Conservation (phyloP, 2,888 invertebrate species). For the Tenodera sinensis region DNA sequence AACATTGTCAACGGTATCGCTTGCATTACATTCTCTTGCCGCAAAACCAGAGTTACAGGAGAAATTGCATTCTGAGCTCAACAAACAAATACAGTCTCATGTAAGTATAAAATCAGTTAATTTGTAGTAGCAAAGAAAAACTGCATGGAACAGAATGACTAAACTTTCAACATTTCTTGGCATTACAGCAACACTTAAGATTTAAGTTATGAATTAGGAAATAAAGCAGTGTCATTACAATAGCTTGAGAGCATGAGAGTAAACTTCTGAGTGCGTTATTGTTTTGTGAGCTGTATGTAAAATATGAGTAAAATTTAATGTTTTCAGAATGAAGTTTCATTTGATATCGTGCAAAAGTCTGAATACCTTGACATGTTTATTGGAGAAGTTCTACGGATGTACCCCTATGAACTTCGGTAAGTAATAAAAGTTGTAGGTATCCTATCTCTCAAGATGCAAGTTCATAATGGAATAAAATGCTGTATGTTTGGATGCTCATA, state of each 20-base stretch:
- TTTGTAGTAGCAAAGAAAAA: not conserved
- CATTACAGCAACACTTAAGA: too few species aligned
- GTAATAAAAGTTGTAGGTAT: not conserved
- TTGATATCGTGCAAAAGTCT: slow-evolving; percentile 28
- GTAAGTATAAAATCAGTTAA: not conserved
- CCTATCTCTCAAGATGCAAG: too few species aligned
- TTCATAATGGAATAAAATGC: too few species aligned
- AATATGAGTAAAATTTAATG: not conserved
- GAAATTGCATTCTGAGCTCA: not conserved
- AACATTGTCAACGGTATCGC: not conserved
- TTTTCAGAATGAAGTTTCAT: slow-evolving; percentile 29
- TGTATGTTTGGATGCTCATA: too few species aligned
- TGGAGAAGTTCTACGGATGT: slow-evolving; percentile 30
- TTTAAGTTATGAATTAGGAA: too few species aligned
- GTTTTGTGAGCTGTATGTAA: too few species aligned
- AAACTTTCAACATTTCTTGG: too few species aligned
- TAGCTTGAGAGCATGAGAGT: too few species aligned
- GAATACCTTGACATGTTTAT: slow-evolving; percentile 33
- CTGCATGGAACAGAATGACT: too few species aligned
- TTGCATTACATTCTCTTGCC: not conserved
- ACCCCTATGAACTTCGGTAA: slow-evolving; percentile 33
- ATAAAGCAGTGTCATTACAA: too few species aligned
- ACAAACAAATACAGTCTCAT: not conserved
- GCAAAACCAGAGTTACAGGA: not conserved
- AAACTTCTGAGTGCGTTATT: too few species aligned